phyloP scores from a whole-genome alignment of 1,140 invertebrate species.

The Lordiphosa clarofinis region DNA sequence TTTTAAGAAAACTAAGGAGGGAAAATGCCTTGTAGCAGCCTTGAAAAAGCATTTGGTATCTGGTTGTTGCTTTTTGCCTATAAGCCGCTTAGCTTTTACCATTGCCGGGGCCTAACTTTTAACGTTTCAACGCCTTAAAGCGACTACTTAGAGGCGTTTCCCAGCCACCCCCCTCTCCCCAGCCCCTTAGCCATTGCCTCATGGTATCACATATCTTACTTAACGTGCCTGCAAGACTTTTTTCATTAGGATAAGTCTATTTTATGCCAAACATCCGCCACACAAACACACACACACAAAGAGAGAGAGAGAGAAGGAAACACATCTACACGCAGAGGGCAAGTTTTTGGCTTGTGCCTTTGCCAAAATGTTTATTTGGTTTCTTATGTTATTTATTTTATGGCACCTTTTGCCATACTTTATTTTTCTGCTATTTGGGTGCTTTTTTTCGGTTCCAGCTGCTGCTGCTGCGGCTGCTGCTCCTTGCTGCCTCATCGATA shows the following conservation, averaged over 20 bases:
- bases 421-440: slow-evolving; percentile 67
- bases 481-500: slow-evolving; percentile 51
- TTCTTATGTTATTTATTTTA: slow-evolving; percentile 77
- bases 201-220: slow-evolving; percentile 72
- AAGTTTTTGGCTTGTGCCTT: slow-evolving; percentile 33
- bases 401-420: slow-evolving; percentile 76
- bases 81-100: slow-evolving; percentile 66
- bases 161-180: not conserved
- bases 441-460: slow-evolving; percentile 17
- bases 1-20: slow-evolving; percentile 32
- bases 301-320: slow-evolving; percentile 3
- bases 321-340: slow-evolving; percentile 19
- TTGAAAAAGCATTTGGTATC: slow-evolving; percentile 31
- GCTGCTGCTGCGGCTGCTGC: slow-evolving; percentile 2
- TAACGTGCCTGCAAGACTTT: slow-evolving; percentile 75
- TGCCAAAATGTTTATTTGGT: slow-evolving; percentile 76
- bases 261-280: slow-evolving; percentile 66
- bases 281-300: slow-evolving; percentile 16
- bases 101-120: slow-evolving; percentile 68
- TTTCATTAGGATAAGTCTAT: slow-evolving; percentile 78
- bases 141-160: slow-evolving; percentile 18
- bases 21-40: slow-evolving; percentile 27
- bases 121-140: slow-evolving; percentile 71
- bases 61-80: slow-evolving; percentile 28
- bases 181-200: slow-evolving; percentile 13